Conservation (phyloP, 1,140 invertebrate genomes). For the Drepana arcuata region DNA sequence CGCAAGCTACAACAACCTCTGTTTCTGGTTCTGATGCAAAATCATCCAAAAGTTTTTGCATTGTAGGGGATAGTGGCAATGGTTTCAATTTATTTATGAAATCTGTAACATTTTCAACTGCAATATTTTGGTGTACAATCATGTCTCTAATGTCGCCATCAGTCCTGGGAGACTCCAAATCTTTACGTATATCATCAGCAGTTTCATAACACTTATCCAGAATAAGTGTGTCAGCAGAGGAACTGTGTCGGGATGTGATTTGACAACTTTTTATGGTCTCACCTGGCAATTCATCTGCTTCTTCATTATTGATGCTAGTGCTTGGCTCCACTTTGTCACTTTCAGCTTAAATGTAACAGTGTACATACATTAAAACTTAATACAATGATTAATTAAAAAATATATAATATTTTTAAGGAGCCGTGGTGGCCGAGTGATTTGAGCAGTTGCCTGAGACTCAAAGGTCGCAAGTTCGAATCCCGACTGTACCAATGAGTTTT, state of each 20-base stretch:
- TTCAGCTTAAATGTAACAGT: too few relatives aligned
- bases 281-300: slow-evolving; percentile 33
- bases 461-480: too few relatives aligned
- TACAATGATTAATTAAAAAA: too few relatives aligned
- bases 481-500: too few relatives aligned
- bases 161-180: slow-evolving; percentile 24
- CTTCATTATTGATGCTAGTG: slow-evolving; percentile 21
- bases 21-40: slow-evolving; percentile 42
- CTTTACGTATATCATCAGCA: slow-evolving; percentile 39
- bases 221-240: slow-evolving; percentile 49
- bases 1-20: too few relatives aligned
- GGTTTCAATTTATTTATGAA: slow-evolving; percentile 47
- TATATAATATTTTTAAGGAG: too few relatives aligned
- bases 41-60: slow-evolving; percentile 47
- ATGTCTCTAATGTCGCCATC: too few relatives aligned
- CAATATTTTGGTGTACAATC: too few relatives aligned
- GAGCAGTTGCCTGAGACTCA: too few relatives aligned
- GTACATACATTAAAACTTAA: too few relatives aligned
- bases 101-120: too few relatives aligned
- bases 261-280: slow-evolving; percentile 36
- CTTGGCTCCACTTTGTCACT: slow-evolving; percentile 19
- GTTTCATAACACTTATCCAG: slow-evolving; percentile 42
- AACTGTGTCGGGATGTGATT: slow-evolving; percentile 27
- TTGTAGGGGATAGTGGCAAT: slow-evolving; percentile 34
- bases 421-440: too few relatives aligned